phyloP scores from a whole-genome alignment of 1,140 invertebrate species.

The Brachionus manjavacas region DNA sequence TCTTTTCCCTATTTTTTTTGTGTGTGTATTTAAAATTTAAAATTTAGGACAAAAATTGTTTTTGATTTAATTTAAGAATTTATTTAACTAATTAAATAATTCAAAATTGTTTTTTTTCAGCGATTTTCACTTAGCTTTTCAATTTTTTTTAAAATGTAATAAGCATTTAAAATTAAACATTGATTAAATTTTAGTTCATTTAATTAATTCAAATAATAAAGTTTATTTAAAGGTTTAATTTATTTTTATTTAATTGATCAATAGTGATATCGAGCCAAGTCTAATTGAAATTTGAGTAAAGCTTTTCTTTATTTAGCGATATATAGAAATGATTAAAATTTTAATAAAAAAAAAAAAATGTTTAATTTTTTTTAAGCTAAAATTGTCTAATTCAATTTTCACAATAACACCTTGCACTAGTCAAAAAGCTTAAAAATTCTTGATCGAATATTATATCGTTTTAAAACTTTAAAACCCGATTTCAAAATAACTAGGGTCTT shows the following conservation, averaged over 20 bases:
- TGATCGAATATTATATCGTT: too few species aligned
- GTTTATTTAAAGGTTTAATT: constrained; percentile 14
- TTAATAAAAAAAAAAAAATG: too few species aligned
- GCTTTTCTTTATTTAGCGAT: too few species aligned
- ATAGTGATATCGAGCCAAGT: too few species aligned
- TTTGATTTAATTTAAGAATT: constrained; percentile 1
- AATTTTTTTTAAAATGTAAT: constrained; percentile 9
- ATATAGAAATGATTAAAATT: too few species aligned
- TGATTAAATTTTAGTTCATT: constrained; percentile 24
- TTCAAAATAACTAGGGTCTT: too few species aligned
- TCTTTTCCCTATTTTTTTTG: neutral
- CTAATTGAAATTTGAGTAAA: too few species aligned
- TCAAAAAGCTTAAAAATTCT: too few species aligned
- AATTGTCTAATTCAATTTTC: too few species aligned
- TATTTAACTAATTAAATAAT: neutral
- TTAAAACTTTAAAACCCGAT: too few species aligned
- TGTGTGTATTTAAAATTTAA: neutral
- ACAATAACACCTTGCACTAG: too few species aligned
- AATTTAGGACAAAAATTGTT: neutral
- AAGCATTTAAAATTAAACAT: constrained; percentile 19
- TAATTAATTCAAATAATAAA: constrained; percentile 31
- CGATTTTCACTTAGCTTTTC: neutral
- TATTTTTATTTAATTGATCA: neutral
- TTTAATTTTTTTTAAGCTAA: too few species aligned
- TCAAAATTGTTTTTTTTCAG: neutral